These are phyloP conservation scores for Penaeus chinensis DNA, from an alignment of 1,140 invertebrate species.

Conservation along the genomic window DNA sequence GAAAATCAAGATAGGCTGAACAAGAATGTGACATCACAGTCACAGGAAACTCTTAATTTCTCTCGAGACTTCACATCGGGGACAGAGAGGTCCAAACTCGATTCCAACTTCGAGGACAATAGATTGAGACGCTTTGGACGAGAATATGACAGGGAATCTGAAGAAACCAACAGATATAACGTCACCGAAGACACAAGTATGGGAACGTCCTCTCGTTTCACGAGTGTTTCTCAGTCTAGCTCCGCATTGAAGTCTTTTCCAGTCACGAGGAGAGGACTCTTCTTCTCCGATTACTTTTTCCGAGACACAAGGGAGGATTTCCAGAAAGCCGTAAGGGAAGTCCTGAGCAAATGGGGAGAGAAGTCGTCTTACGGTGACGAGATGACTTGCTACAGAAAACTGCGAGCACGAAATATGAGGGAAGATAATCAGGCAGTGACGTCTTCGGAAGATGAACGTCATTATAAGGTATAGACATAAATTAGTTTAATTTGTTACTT, in stretches of 20 bases:
- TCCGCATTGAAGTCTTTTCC: not conserved
- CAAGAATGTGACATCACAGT: no score
- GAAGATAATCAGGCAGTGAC: conserved; percentile 15
- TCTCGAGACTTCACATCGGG: no score
- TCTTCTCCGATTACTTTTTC: conserved; percentile 46
- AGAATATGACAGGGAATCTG: no score
- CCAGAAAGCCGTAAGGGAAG: conserved; percentile 40
- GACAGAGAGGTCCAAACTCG: no score
- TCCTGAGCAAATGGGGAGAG: conserved; percentile 42
- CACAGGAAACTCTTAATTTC: no score
- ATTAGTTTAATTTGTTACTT: not conserved
- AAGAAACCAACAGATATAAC: no score
- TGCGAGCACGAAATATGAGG: not conserved
- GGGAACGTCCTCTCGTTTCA: no score
- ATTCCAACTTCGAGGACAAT: no score
- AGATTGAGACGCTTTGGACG: no score
- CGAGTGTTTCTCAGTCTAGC: no score
- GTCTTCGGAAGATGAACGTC: not conserved
- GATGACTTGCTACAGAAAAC: conserved; percentile 38
- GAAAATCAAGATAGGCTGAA: no score
- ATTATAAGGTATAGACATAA: not conserved
- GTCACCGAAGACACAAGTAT: no score
- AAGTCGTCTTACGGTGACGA: conserved; percentile 23
- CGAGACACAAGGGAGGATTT: conserved; percentile 38
- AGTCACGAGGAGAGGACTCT: conserved; percentile 34